Evolutionary conservation across 2,113 vertebrate species (phyloP), one percentile per base, ranked within the genome.

Genomic region (Eleginops maclovinus): DNA sequence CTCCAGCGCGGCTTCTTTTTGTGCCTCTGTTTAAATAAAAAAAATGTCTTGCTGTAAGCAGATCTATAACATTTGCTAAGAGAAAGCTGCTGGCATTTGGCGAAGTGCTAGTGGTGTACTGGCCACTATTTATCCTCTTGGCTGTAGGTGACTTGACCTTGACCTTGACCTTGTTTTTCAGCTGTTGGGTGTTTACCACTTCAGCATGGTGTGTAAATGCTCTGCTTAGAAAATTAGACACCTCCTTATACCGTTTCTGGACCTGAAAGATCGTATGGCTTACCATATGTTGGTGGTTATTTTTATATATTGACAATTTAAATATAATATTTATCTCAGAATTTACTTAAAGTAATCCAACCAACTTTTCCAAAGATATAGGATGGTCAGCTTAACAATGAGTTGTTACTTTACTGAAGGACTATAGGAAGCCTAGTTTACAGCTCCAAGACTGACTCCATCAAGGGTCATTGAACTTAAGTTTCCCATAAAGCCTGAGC

Each of bases 381-480:
- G 24, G 41, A 83, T 70, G 24, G 76, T 78, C 82, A 73, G 22
- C 60, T 36, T 36, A 13, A 72, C 40, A 47, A 28, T 31, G 62
- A n/a, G 1, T 19, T 31, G 46, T 40, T 50, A 43, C 41, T 64
- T 79, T n/a, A 24, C 46, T 44, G 43, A 65, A 75, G 67, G 43
- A 72, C 56, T 21, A 31, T 1, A 0, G 15, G 63, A 61, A 51
- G 49, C 71, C 40, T 47, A n/a, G 64, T 63, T 54, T 55, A 49
- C 72, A 53, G 73, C 76, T 58, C 17, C 16, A 78, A 71, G 63
- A n/a, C n/a, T n/a, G n/a, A n/a, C n/a, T n/a, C n/a, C 54, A 17
- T 43, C 69, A 73, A 14, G 75, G 81, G 76, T 82, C 73, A 72
- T 81, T 89, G 72, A 80, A 75, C 49, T 51, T 70, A 58, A 77